Evolutionary conservation across 2,113 vertebrate species (phyloP).

Genomic region (Chaenogobius annularis): DNA sequence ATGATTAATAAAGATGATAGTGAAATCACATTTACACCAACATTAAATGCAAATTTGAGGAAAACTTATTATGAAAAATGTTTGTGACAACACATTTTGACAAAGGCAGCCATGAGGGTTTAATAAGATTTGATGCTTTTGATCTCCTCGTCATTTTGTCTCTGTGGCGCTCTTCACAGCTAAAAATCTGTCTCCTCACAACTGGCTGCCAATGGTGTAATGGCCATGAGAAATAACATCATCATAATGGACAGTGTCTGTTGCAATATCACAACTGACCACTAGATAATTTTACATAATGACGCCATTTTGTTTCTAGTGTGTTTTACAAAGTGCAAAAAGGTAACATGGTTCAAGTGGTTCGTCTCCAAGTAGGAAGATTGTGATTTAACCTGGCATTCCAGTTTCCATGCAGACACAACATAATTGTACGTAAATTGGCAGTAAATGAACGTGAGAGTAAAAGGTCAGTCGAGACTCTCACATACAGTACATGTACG

Average conservation of each 20-base stretch:
- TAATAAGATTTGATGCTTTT: slow-evolving; percentile 44
- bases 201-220: slow-evolving; percentile 37
- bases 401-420: not conserved
- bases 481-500: not conserved
- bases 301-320: too few species aligned
- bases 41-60: slow-evolving; percentile 42
- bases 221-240: slow-evolving; percentile 28
- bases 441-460: not conserved
- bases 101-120: slow-evolving; percentile 40
- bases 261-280: not conserved
- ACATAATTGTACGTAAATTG: not conserved
- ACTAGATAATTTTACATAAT: not conserved
- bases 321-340: not conserved
- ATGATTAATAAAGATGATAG: slow-evolving; percentile 37
- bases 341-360: not conserved
- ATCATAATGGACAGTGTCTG: not conserved
- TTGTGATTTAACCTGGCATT: not conserved
- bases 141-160: slow-evolving; percentile 40
- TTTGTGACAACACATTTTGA: slow-evolving; percentile 39
- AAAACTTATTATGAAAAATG: slow-evolving; percentile 25
- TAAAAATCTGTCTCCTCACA: slow-evolving; percentile 40
- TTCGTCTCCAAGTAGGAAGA: not conserved
- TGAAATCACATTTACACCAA: slow-evolving; percentile 49
- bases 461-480: not conserved
- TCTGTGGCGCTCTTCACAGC: slow-evolving; percentile 27